Base-by-base conservation (phyloP, 2,113 vertebrate species). In the Hippolais icterina region DNA sequence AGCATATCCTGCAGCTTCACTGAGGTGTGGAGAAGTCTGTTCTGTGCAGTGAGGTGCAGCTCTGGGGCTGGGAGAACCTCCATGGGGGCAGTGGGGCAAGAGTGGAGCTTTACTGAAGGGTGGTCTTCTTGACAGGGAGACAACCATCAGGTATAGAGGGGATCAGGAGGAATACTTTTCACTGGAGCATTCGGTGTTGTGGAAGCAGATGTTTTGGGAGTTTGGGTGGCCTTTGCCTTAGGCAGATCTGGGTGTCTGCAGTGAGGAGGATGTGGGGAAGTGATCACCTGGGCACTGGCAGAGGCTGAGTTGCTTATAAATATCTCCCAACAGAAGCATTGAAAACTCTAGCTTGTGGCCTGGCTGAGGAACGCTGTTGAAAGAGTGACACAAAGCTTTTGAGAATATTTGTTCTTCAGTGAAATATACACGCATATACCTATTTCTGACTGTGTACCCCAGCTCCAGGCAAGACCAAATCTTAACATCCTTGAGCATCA, bases 41-140 rank as follows among this genome's bases (percentile, higher is more conserved):
- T 65, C 37, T 4, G 0, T 56, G 61, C 0, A 0, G 3, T 54
- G 29, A n/a, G 41, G 92, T 2, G 1, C 76, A 69, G 50, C 28
- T 80, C 25, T 0, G 1, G 46, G 68, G 12, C 54, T 5, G 17
- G 10, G 35, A 50, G 11, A 78, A 12, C 10, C 33, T 54, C 54
- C 0, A 1, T 0, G 5, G 41, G 39, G n/a, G 13, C 2, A 6
- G 18, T 0, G 0, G 39, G 76, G 14, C 1, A 8, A 46, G 59
- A 94, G 33, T 64, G 25, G 42, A 71, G 33, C 37, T 65, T 60
- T 79, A 6, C 15, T 61, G 54, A 76, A 47, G 39, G 47, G 14
- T 76, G 66, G 27, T 83, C 75, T 78, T 35, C 39, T 79, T 8
- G 2, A 53, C 1, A 39, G 54, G 29, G 33, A 76, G 25, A 82